Evolutionary conservation across 2,888 invertebrate genomes (phyloP), one percentile per base, ranked within the genome.

Genomic region (Pyralis farinalis): DNA sequence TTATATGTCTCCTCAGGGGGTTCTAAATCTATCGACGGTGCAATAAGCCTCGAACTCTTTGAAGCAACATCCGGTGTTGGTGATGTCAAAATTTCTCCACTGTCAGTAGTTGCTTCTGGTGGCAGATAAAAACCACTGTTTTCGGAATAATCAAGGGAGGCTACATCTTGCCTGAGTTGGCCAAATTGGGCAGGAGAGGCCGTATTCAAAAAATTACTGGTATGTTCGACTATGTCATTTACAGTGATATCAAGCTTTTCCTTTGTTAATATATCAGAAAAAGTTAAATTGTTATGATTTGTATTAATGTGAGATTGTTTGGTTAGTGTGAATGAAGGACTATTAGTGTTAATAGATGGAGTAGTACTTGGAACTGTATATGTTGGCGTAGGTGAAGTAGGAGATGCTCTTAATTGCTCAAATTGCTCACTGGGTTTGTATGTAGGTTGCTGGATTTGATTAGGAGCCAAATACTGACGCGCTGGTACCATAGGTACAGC

Each of bases 171-270:
- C 5, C 47, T 54, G 44, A 68, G 71, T 44, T 71, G 62, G 34
- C 57, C 64, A 37, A 67, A 69, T 34, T 68, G 56, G 22, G 58
- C 66, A 27, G 72, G 70, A 39, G 78, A 62, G 28, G 71, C 71
- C 1, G 73, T 73, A 49, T 71, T 68, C 12, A 84, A 58, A 51
- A 79, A 60, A 47, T 65, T 64, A 28, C 71, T 71, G 5, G 87
- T 87, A 42, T 86, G 77, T 59, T 75, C 74, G 1, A 87, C 77
- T 36, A 88, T 84, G 45, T 81, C 70, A 46, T 74, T 78, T 5
- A 88, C 79, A 1, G 81, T 82, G 16, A 72, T 56, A 42, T 86
- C 84, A 10, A 86, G 63, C 50, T 84, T 86, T 65, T 86, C 75
- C 58, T 80, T 84, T 2, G 84, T 83, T 34, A 85, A 53, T 44